Percentiles rank a stretch among this genome's conserved stretches.
Conservation (phyloP, 30 jellyfish, hydroid and myxozoan species). For the Clytia hemisphaerica region DNA sequence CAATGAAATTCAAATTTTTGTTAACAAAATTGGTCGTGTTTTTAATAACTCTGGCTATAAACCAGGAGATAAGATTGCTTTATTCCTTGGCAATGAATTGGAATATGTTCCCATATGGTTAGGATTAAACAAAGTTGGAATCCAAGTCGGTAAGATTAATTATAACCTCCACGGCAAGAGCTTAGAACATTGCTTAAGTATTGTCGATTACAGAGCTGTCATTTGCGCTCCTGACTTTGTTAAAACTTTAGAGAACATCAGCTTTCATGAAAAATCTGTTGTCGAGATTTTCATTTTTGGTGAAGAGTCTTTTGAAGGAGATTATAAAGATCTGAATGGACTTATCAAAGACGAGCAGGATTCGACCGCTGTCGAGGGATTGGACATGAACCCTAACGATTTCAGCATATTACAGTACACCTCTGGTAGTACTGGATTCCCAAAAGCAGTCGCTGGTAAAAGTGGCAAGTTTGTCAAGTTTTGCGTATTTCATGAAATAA, state of each 20-base stretch:
- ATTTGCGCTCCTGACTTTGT: too few relatives aligned
- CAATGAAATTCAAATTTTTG: constrained; percentile 25
- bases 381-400: too few relatives aligned
- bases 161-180: constrained; percentile 53
- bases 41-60: constrained; percentile 35
- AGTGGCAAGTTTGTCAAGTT: not conserved
- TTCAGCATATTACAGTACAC: too few relatives aligned
- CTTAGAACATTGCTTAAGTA: constrained; percentile 47
- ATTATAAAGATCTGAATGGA: too few relatives aligned
- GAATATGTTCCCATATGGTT: constrained; percentile 54
- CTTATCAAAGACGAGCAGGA: too few relatives aligned
- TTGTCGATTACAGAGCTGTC: constrained; percentile 40
- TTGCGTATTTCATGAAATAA: not conserved
- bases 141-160: constrained; percentile 41
- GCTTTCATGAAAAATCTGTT: too few relatives aligned
- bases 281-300: too few relatives aligned
- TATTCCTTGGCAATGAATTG: constrained; percentile 42
- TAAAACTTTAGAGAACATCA: too few relatives aligned
- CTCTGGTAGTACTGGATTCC: constrained; percentile 21
- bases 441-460: not conserved
- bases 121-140: constrained; percentile 59
- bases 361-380: too few relatives aligned
- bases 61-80: constrained; percentile 58
- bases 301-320: too few relatives aligned
- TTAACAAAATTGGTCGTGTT: constrained; percentile 36